A percentile compares a stretch with the other conserved stretches of the same genome.
phyloP scores from a whole-genome alignment of 1,140 invertebrate species.

The Steinernema khuongi region DNA sequence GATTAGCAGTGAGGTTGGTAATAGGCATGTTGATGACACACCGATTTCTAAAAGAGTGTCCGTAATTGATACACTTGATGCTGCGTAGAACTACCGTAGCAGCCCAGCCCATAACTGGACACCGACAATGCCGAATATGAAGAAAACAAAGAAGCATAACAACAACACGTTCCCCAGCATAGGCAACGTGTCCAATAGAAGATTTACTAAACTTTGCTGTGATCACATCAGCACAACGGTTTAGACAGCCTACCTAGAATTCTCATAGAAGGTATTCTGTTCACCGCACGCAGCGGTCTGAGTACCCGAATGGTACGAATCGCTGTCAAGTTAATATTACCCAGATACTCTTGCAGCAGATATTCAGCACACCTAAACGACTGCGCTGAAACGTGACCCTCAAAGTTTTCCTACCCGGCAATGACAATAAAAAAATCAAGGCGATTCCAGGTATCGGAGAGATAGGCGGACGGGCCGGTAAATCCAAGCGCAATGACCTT shows the following conservation, averaged over 20 bases:
- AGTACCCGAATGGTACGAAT: constrained; percentile 94
- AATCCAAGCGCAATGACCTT: constrained; percentile 99
- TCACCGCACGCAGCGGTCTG: constrained; percentile 89
- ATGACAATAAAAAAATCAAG: constrained; percentile 96
- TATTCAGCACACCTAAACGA: constrained; percentile 70
- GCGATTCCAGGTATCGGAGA: constrained; percentile 91
- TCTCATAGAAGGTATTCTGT: constrained; percentile 96
- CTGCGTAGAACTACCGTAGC: constrained; percentile 45
- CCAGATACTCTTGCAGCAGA: constrained; percentile 74
- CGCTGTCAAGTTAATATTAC: constrained; percentile 94
- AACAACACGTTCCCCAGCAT: constrained; percentile 98
- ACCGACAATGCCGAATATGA: constrained; percentile 98
- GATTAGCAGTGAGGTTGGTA: constrained; percentile 43
- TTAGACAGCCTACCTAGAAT: constrained; percentile 42
- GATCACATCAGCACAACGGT: constrained; percentile 15
- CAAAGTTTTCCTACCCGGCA: constrained; percentile 72
- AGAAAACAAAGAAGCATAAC: constrained; percentile 99
- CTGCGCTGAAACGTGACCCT: constrained; percentile 12
- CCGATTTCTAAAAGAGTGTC: constrained; percentile 42
- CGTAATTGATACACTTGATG: background rate
- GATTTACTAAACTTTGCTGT: constrained; percentile 53
- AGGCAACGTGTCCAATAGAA: constrained; percentile 93
- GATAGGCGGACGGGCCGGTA: constrained; percentile 83
- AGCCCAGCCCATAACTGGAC: constrained; percentile 98
- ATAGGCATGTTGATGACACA: constrained; percentile 55